Evolutionary conservation across 2,888 invertebrate species (phyloP), one percentile per base, ranked within the genome.

Genomic region (Nemurella pictetii): DNA sequence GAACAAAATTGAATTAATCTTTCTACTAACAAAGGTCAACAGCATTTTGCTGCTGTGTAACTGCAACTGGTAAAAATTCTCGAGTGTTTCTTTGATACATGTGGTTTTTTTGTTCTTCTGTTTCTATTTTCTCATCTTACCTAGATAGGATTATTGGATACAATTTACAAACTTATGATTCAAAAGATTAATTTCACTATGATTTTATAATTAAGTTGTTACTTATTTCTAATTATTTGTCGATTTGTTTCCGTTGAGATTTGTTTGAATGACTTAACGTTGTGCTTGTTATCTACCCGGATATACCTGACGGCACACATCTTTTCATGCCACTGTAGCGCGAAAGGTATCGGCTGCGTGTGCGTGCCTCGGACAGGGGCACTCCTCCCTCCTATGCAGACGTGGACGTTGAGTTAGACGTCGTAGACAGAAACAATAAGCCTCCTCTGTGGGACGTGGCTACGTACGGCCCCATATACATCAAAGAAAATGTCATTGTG

Each of bases 401-500:
- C 93, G 98, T 98, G 93, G 97, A 97, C 93, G 98, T 98, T 93
- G 96, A 97, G 92, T 96, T 99, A 94, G 97, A 97, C 94, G 97
- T 99, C 93, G 98, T 98, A 93, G 97, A 97, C 95, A 95, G 96
- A 94, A 98, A 96, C 95, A 98, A 97, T 96, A 98, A 97, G 95
- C 98, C 96, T 92, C 98, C 97, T 92, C 95, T 96, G 92, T 98
- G 97, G 98, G 97, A 96, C 94, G 94, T 94, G 93, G 95, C 94
- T 93, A 94, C 96, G 93, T 97, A 98, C 94, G 97, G 98, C 94
- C 97, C 97, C 94, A 97, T 97, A 94, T 96, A 96, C 95, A 96
- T 98, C 95, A 96, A 95, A 94, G 98, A 98, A 96, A 98, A 98
- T 96, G 97, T 97, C 95, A 97, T 97, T 95, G 97, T 98, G 94